phyloP scores from a whole-genome alignment of 2,888 invertebrate genomes.

The Callimorpha dominula region DNA sequence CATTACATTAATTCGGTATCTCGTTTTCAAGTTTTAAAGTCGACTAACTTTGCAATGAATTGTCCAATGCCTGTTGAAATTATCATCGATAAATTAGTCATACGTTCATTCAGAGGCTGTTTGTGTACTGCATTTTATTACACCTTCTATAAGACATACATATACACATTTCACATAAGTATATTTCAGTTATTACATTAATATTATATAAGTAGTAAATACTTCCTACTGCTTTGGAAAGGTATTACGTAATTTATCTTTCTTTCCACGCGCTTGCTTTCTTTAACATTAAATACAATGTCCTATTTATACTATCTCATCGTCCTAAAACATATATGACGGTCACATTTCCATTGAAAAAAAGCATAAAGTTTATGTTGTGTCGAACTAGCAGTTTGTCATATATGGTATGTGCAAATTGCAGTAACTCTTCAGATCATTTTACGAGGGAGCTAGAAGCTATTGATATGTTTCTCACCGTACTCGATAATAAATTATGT shows the following conservation, averaged over 20 bases:
- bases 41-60: conserved; percentile 11
- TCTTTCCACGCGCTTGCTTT: not conserved
- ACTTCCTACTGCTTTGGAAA: not conserved
- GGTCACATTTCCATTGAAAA: not conserved
- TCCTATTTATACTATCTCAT: not conserved
- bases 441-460: not conserved
- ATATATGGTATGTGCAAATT: conserved; percentile 1
- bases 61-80: conserved; percentile 15
- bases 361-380: not conserved
- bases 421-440: conserved; percentile 6
- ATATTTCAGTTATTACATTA: too few relatives aligned
- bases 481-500: conserved; percentile 1
- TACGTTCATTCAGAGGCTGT: too few relatives aligned
- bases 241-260: not conserved
- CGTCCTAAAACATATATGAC: not conserved
- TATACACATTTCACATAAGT: too few relatives aligned
- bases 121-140: too few relatives aligned
- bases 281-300: too few relatives aligned
- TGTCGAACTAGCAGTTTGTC: conserved; percentile 3
- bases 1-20: conserved; percentile 49
- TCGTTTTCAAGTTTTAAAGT: conserved; percentile 34
- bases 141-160: too few relatives aligned
- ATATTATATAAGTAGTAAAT: not conserved
- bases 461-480: not conserved
- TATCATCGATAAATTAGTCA: conserved; percentile 7